Conservation (phyloP, 2,888 invertebrate genomes). For the Scaptomyza parva region DNA sequence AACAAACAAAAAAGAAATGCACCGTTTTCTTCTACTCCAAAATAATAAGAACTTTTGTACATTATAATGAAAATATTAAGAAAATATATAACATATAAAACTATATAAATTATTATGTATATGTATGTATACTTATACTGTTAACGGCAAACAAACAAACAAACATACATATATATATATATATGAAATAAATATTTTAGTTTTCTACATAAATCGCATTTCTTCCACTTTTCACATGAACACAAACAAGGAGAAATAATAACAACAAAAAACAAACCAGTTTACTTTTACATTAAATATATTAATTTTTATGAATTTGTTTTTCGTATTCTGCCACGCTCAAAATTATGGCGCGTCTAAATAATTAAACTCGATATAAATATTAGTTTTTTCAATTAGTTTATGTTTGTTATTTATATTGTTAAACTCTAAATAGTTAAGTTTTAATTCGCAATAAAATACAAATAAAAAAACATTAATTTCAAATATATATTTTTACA, state of each 20-base stretch:
- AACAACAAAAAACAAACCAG: neutral
- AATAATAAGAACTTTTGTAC: constrained; percentile 29
- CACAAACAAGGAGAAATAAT: constrained; percentile 4
- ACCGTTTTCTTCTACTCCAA: constrained; percentile 32
- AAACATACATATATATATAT: constrained; percentile 3
- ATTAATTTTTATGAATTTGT: constrained; percentile 25
- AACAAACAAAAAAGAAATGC: constrained; percentile 7
- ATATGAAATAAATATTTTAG: constrained; percentile 46
- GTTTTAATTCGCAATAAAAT: constrained; percentile 67
- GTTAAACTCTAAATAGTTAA: constrained; percentile 45
- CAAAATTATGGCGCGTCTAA: constrained; percentile 46
- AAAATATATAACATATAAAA: constrained; percentile 10
- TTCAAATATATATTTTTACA: neutral
- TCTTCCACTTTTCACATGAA: constrained; percentile 73
- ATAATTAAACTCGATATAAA: constrained; percentile 30
- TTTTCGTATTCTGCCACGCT: constrained; percentile 45
- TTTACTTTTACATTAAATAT: constrained; percentile 12
- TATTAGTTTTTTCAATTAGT: constrained; percentile 61
- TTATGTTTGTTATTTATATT: constrained; percentile 71
- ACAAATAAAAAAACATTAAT: neutral
- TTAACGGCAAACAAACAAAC: constrained; percentile 32
- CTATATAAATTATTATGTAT: constrained; percentile 14
- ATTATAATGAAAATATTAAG: constrained; percentile 32
- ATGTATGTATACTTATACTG: constrained; percentile 35
- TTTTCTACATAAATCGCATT: constrained; percentile 79